Evolutionary conservation across 2,888 invertebrate genomes (phyloP), one percentile per base, ranked within the genome.

Genomic region (Cheilosia pagana): DNA sequence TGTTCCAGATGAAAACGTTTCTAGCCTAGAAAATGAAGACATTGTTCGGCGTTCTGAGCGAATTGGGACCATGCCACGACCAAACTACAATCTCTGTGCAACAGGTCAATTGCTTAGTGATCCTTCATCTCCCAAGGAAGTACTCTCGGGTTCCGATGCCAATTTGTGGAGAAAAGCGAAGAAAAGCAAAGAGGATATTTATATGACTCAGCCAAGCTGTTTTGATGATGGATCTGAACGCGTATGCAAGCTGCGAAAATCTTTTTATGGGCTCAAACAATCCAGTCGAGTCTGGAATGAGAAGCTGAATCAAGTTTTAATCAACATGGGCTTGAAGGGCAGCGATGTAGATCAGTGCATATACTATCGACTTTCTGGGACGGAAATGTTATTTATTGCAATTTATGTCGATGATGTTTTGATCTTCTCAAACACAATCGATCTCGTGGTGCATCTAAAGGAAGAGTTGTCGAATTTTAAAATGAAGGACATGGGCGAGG

Each of bases 201-300:
- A 60, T 25, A 85, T 87, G 81, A 63, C 76, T 25, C 86, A 86
- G n/a, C 70, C 81, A 21, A 70, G 12, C 48, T 78, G 76, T 25
- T 87, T 83, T 50, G 72, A 86, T 57, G 81, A 78, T 75, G 78
- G 53, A n/a, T 70, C 78, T 2, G 53, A 55, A 12, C 55, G 78
- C 31, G 14, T n/a, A 5, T 43, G 28, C 8, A 28, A 28, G 79
- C 74, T 87, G 41, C 28, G 16, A 4, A 87, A 87, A 57, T 81
- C 86, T 21, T 71, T 87, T 19, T 88, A 88, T 59, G 71, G 53
- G 14, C 59, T 71, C 3, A 78, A 78, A 28, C 71, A 78, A 59
- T 78, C 78, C 28, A 70, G 71, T 28, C 31, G 60, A 60, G 60
- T 72, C 5, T 71, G 77, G 71, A 78, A 78, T 39, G 63, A 78